These are phyloP conservation scores for Epicauta chinensis DNA, from an alignment of 1,140 invertebrate species.

Conservation along the genomic window DNA sequence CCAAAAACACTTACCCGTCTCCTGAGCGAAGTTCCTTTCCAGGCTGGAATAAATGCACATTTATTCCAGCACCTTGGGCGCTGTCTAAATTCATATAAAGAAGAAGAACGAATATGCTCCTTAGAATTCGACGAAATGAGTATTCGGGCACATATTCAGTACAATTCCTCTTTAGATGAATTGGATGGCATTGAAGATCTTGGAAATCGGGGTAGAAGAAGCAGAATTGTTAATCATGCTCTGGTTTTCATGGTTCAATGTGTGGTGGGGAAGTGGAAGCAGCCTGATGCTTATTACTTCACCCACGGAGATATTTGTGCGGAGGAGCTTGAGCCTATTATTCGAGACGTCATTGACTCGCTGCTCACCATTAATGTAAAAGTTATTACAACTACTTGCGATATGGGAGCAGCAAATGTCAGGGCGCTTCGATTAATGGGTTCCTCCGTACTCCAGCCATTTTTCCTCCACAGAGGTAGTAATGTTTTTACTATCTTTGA, in stretches of 20 bases:
- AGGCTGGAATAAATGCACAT: conserved; percentile 11
- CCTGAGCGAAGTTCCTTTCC: conserved; percentile 13
- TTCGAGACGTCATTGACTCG: too few relatives aligned
- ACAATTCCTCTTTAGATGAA: not conserved
- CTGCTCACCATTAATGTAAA: not conserved
- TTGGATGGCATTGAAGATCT: conserved; percentile 11
- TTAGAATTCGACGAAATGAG: conserved; percentile 17
- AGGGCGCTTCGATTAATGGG: not conserved
- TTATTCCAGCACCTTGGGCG: conserved; percentile 12
- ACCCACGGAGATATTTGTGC: not conserved
- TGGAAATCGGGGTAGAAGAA: not conserved
- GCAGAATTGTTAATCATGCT: conserved; percentile 6
- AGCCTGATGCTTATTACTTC: conserved; percentile 5
- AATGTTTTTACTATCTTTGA: too few relatives aligned
- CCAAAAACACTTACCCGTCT: conserved; percentile 4
- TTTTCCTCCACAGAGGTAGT: too few relatives aligned
- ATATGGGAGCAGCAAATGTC: conserved; percentile 9
- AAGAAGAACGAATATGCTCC: conserved; percentile 11
- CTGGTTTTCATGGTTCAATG: conserved; percentile 10
- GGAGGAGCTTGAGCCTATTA: too few relatives aligned
- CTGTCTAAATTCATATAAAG: not conserved
- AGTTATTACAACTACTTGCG: conserved; percentile 7
- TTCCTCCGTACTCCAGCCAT: not conserved
- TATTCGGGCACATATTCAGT: conserved; percentile 10
- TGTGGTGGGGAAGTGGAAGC: conserved; percentile 11